These are phyloP conservation scores for Oenanthe melanoleuca DNA, from an alignment of 2,113 vertebrate genomes.

Conservation along the genomic window DNA sequence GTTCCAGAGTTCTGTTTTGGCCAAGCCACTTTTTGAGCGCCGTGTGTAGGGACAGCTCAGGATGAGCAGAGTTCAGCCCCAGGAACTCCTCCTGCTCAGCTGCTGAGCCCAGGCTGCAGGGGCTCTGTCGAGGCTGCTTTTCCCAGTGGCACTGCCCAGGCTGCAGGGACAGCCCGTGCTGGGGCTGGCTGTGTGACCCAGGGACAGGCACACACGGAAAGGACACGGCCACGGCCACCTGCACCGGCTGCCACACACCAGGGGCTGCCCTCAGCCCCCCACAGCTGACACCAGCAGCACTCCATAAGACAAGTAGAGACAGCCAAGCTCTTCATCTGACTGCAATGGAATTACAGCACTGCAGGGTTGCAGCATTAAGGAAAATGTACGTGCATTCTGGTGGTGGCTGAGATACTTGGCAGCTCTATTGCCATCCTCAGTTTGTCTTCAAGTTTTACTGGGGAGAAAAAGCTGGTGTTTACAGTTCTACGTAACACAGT, in stretches of 20 bases:
- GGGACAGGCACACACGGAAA: fast-evolving
- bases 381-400: background rate
- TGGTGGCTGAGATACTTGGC: background rate
- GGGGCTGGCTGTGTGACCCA: background rate
- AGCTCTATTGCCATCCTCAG: background rate
- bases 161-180: background rate
- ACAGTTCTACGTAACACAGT: background rate
- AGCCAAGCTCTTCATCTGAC: background rate
- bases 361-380: background rate
- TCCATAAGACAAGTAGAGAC: background rate
- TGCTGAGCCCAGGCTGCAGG: background rate
- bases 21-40: background rate
- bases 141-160: background rate
- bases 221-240: background rate
- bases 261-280: too few species aligned
- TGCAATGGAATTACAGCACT: background rate
- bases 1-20: background rate
- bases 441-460: background rate
- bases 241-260: too few species aligned
- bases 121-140: background rate
- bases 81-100: background rate
- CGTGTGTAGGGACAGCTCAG: fast-evolving
- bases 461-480: background rate
- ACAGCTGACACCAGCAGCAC: background rate
- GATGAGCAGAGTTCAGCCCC: background rate